These are phyloP conservation scores for Trissoscelio sp. DNA, from an alignment of 2,888 invertebrate genomes.

Conservation along the genomic window DNA sequence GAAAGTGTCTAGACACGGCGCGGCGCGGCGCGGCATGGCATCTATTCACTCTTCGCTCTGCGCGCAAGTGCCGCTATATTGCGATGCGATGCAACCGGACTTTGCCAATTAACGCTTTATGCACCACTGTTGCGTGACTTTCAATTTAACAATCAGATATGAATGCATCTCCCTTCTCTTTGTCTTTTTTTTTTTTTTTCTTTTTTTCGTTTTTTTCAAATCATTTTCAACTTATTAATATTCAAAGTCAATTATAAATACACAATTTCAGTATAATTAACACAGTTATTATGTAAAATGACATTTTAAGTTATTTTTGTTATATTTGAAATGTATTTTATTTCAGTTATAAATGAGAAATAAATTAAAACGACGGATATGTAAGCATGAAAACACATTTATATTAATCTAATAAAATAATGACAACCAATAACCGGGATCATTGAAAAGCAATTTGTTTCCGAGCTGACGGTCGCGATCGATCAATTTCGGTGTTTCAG, in stretches of 20 bases:
- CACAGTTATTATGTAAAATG: no score
- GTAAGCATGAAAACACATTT: neutral
- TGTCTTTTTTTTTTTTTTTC: no score
- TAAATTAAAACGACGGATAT: no score
- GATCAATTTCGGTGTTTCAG: constrained; percentile 6
- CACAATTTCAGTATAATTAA: no score
- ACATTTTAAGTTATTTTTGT: no score
- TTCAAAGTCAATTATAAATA: no score
- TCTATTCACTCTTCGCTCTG: constrained; percentile 13
- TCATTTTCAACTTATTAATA: no score
- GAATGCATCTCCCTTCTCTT: no score
- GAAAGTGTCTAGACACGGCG: constrained; percentile 62
- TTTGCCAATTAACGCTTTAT: constrained; percentile 47
- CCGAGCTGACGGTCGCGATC: neutral
- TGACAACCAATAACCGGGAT: constrained; percentile 22
- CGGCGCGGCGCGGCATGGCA: no score
- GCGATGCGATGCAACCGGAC: constrained; percentile 17
- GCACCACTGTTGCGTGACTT: constrained; percentile 20
- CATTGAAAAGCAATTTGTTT: constrained; percentile 24
- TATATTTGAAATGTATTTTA: no score
- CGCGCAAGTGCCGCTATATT: constrained; percentile 23
- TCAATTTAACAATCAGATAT: neutral
- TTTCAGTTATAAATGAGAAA: no score
- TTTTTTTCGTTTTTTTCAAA: no score
- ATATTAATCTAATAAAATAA: constrained; percentile 13